These are phyloP conservation scores for Darevskia mixta DNA, from an alignment of 2,797 vertebrate genomes.

Conservation along the genomic window DNA sequence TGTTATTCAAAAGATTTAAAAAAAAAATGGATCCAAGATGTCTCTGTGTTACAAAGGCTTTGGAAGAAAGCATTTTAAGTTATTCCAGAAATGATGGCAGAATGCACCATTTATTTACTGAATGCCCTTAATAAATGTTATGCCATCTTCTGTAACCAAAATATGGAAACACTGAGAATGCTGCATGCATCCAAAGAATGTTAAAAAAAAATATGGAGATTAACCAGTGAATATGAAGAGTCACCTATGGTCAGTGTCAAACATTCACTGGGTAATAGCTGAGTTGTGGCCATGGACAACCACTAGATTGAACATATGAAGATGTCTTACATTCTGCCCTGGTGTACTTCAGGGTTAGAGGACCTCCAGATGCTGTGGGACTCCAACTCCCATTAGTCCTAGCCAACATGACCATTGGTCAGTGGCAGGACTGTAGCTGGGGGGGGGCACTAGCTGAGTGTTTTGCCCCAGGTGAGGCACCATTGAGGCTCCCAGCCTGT, in stretches of 20 bases:
- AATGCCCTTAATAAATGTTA: too few relatives aligned
- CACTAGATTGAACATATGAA: background rate
- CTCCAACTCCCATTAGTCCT: too few relatives aligned
- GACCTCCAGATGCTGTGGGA: too few relatives aligned
- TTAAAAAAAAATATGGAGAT: background rate
- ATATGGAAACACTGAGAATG: background rate
- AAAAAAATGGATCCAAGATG: slow-evolving; percentile 11
- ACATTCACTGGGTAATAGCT: background rate
- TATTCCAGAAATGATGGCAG: background rate
- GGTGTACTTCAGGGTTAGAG: background rate
- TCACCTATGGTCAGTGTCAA: background rate
- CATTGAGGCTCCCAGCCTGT: too few relatives aligned
- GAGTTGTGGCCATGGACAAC: background rate
- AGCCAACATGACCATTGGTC: too few relatives aligned
- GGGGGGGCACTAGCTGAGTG: too few relatives aligned
- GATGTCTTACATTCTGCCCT: background rate
- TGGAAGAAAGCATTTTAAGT: background rate
- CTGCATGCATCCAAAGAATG: background rate
- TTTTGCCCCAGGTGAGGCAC: too few relatives aligned
- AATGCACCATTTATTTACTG: background rate
- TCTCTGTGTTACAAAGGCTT: fast-evolving
- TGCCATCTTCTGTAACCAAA: background rate
- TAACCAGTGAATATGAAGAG: background rate
- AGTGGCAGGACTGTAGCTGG: too few relatives aligned
- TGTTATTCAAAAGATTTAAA: slow-evolving; percentile 18